Conservation (phyloP, 2,797 vertebrate genomes). For the Macropodus opercularis region DNA sequence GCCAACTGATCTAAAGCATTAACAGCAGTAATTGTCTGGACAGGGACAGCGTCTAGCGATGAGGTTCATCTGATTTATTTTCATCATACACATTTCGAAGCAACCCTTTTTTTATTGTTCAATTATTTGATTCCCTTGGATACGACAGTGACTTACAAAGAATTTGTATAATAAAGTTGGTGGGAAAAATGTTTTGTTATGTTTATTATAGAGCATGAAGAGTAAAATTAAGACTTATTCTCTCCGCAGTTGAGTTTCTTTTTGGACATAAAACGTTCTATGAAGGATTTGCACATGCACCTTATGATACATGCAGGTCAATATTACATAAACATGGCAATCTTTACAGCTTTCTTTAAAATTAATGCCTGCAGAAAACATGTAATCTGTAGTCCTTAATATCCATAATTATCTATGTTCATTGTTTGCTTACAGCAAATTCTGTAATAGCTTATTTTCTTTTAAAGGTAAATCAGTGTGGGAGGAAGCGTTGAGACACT, state of each 20-base stretch:
- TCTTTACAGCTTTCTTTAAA: neutral
- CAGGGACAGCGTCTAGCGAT: conserved; percentile 49
- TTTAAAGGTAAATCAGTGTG: conserved; percentile 3
- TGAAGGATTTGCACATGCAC: too few relatives aligned
- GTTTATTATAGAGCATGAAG: conserved; percentile 23
- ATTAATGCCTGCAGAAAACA: neutral
- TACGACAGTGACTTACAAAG: conserved; percentile 76
- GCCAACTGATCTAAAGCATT: conserved; percentile 53
- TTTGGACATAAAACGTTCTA: neutral
- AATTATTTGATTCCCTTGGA: conserved; percentile 77
- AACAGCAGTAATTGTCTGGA: conserved; percentile 44
- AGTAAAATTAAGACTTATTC: neutral
- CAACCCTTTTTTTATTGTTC: conserved; percentile 70
- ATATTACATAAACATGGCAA: neutral
- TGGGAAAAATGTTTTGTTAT: conserved; percentile 67
- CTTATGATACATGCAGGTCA: neutral
- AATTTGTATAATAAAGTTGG: conserved; percentile 87
- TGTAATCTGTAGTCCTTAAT: conserved; percentile 12
- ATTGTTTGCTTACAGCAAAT: neutral
- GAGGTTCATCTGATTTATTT: conserved; percentile 73
- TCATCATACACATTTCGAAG: conserved; percentile 70
- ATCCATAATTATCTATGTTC: neutral
- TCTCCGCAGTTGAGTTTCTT: neutral
- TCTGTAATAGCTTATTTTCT: neutral
- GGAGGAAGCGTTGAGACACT: neutral